Percentiles rank a stretch among this genome's conserved stretches.
Conservation (phyloP, 2,888 invertebrate species). For the Arge pagana region DNA sequence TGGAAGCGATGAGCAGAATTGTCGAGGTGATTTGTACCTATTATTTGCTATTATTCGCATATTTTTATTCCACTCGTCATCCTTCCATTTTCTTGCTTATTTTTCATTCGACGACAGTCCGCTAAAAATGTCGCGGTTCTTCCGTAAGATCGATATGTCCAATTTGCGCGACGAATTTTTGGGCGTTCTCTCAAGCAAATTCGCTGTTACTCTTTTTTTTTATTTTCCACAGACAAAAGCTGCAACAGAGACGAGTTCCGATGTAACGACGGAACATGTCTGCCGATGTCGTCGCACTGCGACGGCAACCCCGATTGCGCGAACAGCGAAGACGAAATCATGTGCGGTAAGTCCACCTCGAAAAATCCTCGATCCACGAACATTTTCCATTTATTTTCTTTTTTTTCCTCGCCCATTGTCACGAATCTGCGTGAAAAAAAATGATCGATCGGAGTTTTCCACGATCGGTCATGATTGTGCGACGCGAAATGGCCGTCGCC, state of each 20-base stretch:
- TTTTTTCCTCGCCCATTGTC: too few relatives aligned
- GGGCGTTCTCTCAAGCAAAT: constrained; percentile 27
- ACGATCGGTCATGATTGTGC: too few relatives aligned
- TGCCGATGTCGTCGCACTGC: constrained; percentile 60
- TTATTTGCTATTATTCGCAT: constrained; percentile 12
- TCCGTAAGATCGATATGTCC: too few relatives aligned
- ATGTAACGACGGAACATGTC: constrained; percentile 63
- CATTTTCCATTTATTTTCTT: too few relatives aligned
- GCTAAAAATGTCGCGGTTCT: neutral
- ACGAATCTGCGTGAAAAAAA: too few relatives aligned
- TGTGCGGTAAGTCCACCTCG: constrained; percentile 58
- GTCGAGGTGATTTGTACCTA: constrained; percentile 46
- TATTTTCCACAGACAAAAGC: constrained; percentile 51
- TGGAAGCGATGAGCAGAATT: constrained; percentile 65
- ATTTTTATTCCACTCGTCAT: neutral
- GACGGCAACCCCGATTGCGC: constrained; percentile 61
- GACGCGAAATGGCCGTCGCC: too few relatives aligned
- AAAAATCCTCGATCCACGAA: too few relatives aligned
- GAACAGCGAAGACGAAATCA: constrained; percentile 64
- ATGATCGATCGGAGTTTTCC: too few relatives aligned
- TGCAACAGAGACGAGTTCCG: constrained; percentile 63
- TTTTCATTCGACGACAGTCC: neutral
- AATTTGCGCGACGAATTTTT: too few relatives aligned
- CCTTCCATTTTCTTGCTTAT: neutral
- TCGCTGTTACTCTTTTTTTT: too few relatives aligned